phyloP scores from a whole-genome alignment of 2,888 invertebrate genomes.

The Drosophila buzzatii region DNA sequence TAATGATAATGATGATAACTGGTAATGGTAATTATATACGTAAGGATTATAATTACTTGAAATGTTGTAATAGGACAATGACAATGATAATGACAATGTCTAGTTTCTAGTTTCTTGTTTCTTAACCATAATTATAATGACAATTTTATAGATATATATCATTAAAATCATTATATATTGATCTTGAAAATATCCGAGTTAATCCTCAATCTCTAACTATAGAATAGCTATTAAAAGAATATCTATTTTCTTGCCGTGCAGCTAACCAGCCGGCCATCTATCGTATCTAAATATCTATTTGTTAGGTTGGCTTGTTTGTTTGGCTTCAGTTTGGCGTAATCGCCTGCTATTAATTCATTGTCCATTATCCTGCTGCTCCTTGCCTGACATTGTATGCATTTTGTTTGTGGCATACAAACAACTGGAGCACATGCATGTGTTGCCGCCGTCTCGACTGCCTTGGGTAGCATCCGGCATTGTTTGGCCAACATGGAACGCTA shows the following conservation, averaged over 20 bases:
- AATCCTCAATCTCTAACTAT: neutral
- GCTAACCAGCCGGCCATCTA: constrained; percentile 34
- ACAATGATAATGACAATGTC: neutral
- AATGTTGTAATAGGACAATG: neutral
- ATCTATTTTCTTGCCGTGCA: constrained; percentile 1
- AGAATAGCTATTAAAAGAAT: neutral
- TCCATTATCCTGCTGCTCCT: constrained; percentile 72
- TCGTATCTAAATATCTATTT: constrained; percentile 62
- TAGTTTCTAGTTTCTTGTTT: no score
- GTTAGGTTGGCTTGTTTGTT: constrained; percentile 41
- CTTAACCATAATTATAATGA: no score
- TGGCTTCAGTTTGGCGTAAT: constrained; percentile 61
- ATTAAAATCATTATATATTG: no score
- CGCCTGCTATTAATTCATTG: constrained; percentile 79
- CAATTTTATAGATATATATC: neutral
- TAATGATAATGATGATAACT: neutral
- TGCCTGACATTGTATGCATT: constrained; percentile 78
- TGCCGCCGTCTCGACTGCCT: constrained; percentile 36
- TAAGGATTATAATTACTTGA: neutral
- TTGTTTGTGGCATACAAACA: constrained; percentile 58
- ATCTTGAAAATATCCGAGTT: neutral
- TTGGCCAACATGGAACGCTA: constrained; percentile 70
- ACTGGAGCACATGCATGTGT: constrained; percentile 44
- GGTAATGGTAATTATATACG: no score
- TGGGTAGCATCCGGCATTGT: constrained; percentile 51